Conservation (phyloP, 2,113 vertebrate genomes). For the Tonatia bakeri region DNA sequence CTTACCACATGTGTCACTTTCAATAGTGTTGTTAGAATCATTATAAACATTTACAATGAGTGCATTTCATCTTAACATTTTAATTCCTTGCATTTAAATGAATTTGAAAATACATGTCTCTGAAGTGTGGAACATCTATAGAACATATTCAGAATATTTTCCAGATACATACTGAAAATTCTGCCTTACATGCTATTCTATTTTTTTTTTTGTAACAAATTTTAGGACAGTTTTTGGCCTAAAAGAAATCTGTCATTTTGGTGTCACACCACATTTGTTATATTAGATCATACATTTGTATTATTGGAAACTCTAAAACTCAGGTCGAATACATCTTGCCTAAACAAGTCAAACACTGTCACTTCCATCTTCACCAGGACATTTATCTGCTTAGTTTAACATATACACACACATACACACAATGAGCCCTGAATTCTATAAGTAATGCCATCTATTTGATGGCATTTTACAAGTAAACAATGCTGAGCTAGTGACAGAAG, state of each 20-base stretch:
- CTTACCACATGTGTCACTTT: background rate
- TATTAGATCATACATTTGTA: background rate
- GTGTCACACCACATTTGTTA: background rate
- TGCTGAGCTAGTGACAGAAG: background rate
- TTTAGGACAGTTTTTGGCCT: background rate
- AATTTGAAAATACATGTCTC: background rate
- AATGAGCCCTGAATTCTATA: background rate
- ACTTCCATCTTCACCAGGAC: background rate
- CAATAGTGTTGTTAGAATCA: background rate
- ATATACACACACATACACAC: background rate
- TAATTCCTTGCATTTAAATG: background rate
- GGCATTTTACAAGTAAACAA: background rate
- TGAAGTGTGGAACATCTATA: background rate
- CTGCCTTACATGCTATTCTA: background rate
- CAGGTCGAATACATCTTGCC: background rate
- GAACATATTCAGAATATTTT: background rate
- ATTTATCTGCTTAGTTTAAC: background rate
- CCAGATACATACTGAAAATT: background rate
- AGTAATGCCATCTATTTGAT: background rate
- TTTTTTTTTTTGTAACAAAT: background rate
- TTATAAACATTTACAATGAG: constrained; percentile 1
- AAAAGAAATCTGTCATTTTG: background rate
- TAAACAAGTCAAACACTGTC: background rate
- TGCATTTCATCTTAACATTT: background rate
- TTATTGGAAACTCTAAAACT: background rate